A percentile compares a stretch with the other conserved stretches of the same genome.
These are phyloP conservation scores for Polietes domitor DNA, from an alignment of 2,888 invertebrate genomes.

Conservation along the genomic window DNA sequence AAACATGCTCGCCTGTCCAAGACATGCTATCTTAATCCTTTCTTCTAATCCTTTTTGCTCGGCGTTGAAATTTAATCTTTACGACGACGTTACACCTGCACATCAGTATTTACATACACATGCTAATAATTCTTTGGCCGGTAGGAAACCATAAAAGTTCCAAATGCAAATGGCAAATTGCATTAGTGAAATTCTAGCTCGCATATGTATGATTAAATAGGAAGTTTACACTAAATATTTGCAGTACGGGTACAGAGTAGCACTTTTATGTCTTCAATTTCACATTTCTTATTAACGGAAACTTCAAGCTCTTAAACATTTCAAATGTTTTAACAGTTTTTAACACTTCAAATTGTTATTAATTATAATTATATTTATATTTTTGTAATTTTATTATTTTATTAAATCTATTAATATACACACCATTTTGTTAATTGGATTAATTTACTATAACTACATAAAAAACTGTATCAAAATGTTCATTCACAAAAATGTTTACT, in stretches of 20 bases:
- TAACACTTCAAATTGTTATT: not conserved
- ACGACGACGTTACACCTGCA: not conserved
- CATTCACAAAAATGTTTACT: not conserved
- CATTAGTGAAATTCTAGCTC: constrained; percentile 29
- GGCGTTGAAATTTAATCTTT: constrained; percentile 11
- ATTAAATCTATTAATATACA: constrained; percentile 68
- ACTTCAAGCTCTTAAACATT: constrained; percentile 18
- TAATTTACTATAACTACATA: constrained; percentile 70
- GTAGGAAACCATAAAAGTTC: constrained; percentile 57
- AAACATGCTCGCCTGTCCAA: no score
- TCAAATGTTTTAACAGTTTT: constrained; percentile 8
- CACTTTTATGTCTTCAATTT: constrained; percentile 59
- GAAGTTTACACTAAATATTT: constrained; percentile 51
- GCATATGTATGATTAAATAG: constrained; percentile 35
- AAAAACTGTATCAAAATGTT: constrained; percentile 50
- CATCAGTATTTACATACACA: not conserved
- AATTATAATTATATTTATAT: not conserved
- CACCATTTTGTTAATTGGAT: constrained; percentile 77
- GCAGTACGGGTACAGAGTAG: constrained; percentile 41
- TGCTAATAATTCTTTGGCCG: constrained; percentile 22
- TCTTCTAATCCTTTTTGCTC: not conserved
- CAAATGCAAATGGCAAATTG: constrained; percentile 48
- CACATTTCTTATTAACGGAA: no score
- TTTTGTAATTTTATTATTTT: constrained; percentile 1
- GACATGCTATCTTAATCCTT: not conserved